Evolutionary conservation across 2,888 invertebrate genomes (phyloP).

Genomic region (Branchinecta sandiegonensis): DNA sequence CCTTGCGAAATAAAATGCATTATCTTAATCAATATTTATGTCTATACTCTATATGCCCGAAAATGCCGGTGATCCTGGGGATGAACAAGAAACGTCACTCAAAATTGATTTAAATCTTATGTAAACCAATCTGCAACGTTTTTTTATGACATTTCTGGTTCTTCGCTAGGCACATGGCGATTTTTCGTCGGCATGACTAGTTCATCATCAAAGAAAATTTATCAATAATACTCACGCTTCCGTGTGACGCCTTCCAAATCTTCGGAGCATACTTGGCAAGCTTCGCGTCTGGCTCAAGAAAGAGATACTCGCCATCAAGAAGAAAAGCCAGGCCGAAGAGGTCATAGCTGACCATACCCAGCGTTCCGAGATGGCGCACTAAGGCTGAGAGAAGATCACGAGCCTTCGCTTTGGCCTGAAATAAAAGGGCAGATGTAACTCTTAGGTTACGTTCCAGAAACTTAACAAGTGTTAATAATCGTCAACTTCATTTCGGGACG

Average conservation of each 20-base stretch:
- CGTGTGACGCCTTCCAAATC: constrained; percentile 86
- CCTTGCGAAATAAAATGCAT: no score
- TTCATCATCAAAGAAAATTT: not conserved
- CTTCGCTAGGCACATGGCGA: no score
- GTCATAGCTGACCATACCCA: constrained; percentile 68
- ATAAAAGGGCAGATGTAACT: constrained; percentile 34
- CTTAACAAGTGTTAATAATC: no score
- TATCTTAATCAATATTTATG: no score
- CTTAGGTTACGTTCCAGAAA: no score
- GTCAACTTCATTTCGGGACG: no score
- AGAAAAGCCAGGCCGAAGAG: constrained; percentile 70
- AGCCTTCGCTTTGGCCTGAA: constrained; percentile 67
- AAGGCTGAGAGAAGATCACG: constrained; percentile 67
- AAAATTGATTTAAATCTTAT: no score
- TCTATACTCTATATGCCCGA: no score
- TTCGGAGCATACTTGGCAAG: constrained; percentile 91
- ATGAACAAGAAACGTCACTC: not conserved
- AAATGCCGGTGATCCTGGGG: no score
- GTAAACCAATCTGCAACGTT: no score
- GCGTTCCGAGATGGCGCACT: constrained; percentile 60
- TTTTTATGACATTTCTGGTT: no score
- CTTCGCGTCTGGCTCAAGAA: constrained; percentile 87
- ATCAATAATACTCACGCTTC: constrained; percentile 52
- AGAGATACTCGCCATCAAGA: constrained; percentile 87
- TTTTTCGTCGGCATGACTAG: not conserved